Evolutionary conservation across 92 coral and sea anemone genomes (phyloP), one percentile per base, ranked within the genome.

Genomic region (Montipora capitata): DNA sequence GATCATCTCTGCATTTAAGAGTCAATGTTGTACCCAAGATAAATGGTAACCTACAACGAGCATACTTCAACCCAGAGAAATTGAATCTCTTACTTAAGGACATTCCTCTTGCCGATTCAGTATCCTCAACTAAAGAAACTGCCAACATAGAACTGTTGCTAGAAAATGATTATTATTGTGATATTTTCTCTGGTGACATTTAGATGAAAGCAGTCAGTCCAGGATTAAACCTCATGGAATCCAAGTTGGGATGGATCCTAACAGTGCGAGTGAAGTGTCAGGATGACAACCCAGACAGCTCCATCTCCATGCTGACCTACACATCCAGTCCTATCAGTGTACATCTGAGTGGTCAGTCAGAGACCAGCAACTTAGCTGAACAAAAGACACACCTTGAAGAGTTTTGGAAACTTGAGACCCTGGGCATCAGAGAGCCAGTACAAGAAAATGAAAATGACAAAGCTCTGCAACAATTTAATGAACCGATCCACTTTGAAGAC

Each of bases 401-500:
- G 0, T 88, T 92, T 74, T 92, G 93, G 93, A 85, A 88, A 27
- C 84, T 88, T 35, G 93, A 88, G 72, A 81, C 91, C 8, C 79
- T 90, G 14, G 87, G 94, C 39, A 87, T 90, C 56, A 80, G 73
- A 13, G 51, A 85, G 13, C 76, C 91, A 5, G 52, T 48, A 48
- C 52, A 48, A 48, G 52, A 48, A 48, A 48, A 48, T 68, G 85
- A 87, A 18, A 74, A 78, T 16, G 70, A 86, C 20, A 35, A 77
- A 27, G 74, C 76, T 42, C 84, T 63, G 64, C 72, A 77, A 48
- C 45, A 77, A 56, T 76, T 87, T 20, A 76, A 68, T 44, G 91
- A 91, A 52, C 67, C 87, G 14, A 74, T 87, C 68, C 59, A 38
- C 12, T 74, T 80, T 69, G 83, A 58, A 52, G 78, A 91, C 49